These are phyloP conservation scores for Scolopax mira DNA, from an alignment of 2,113 vertebrate species.

Conservation along the genomic window DNA sequence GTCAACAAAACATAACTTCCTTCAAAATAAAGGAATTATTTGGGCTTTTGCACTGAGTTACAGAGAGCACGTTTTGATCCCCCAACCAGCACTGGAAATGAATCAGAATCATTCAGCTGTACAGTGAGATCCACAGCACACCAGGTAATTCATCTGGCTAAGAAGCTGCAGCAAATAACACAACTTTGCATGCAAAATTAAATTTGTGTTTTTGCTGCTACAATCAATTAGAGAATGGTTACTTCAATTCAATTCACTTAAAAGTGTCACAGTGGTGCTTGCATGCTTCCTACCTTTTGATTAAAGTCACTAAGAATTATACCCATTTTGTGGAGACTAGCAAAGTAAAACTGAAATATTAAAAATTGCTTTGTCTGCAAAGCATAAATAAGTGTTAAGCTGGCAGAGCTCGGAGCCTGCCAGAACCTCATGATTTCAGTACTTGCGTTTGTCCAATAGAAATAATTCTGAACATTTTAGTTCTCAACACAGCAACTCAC, in stretches of 20 bases:
- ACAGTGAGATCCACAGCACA: background rate
- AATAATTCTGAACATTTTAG: conserved; percentile 12
- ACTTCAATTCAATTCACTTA: background rate
- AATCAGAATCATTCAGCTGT: background rate
- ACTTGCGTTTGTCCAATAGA: conserved; percentile 41
- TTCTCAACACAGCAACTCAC: background rate
- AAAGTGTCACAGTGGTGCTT: background rate
- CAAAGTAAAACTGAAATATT: conserved; percentile 19
- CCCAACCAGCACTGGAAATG: background rate
- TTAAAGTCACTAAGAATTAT: background rate
- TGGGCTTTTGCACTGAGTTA: background rate
- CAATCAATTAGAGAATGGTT: background rate
- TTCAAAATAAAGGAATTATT: conserved; percentile 5
- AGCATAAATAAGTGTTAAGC: background rate
- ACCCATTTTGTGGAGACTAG: background rate
- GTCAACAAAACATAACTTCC: conserved; percentile 20
- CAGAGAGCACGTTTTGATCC: background rate
- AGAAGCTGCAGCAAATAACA: background rate
- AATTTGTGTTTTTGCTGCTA: background rate
- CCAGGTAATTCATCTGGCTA: background rate
- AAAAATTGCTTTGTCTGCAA: conserved; percentile 16
- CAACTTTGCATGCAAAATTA: background rate
- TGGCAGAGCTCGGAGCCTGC: background rate
- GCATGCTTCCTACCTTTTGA: background rate
- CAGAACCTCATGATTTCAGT: background rate